Conservation (phyloP, 2,797 vertebrate species). For the Tauraco hartlaubi region DNA sequence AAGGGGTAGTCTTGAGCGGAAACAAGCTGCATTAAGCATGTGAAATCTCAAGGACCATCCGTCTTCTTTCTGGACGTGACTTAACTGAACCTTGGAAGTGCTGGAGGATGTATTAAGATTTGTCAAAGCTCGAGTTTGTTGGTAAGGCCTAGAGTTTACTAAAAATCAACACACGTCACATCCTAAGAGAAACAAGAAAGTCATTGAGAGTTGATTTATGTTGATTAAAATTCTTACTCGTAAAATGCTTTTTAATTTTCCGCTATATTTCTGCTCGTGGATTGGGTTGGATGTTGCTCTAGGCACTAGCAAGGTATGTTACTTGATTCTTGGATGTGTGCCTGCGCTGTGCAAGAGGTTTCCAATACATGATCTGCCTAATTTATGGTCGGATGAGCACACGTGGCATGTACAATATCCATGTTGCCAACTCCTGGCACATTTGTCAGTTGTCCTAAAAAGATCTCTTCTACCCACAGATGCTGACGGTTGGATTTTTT, state of each 20-base stretch:
- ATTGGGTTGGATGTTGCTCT: neutral
- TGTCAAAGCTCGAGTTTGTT: neutral
- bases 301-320: neutral
- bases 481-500: neutral
- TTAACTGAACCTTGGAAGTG: neutral
- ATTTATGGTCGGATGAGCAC: neutral
- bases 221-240: neutral
- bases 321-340: neutral
- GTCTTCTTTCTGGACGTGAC: neutral
- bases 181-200: neutral
- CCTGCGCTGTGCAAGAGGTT: fast-evolving
- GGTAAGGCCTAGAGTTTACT: neutral
- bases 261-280: neutral
- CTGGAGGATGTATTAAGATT: neutral
- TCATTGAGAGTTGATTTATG: neutral
- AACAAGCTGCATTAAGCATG: neutral
- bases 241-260: neutral
- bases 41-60: neutral
- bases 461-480: neutral
- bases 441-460: neutral
- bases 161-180: neutral
- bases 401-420: fast-evolving
- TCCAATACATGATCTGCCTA: neutral
- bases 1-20: neutral
- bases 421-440: neutral